Evolutionary conservation across 2,797 vertebrate genomes (phyloP), one percentile per base, ranked within the genome.

Genomic region (Podarcis siculus): DNA sequence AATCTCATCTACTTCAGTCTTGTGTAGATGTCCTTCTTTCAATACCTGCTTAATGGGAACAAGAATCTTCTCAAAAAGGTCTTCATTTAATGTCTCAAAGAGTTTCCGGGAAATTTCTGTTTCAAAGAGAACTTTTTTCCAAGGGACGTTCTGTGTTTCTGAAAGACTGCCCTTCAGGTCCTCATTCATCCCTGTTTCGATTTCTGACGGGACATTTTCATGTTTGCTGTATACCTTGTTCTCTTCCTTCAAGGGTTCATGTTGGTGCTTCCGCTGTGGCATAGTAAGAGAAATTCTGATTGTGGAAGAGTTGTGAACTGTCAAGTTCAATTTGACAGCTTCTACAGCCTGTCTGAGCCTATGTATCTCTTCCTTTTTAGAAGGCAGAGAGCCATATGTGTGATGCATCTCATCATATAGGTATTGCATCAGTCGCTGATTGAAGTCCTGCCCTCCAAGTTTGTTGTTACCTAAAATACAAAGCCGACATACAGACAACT

Each of bases 361-460:
- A 93, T 99, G 98, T 91, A 99, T 97, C 96, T 99, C 99, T 94
- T 98, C 98, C 93, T 99, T 98, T 58, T 97, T 97, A 25, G 97
- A 95, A 1, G 98, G 98, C 1, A 97, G 21, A 58, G 97, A 95
- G 2, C 98, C 98, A 0, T 98, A 98, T 0, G 73, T 96, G 87
- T 97, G 96, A 6, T 58, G 95, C 21, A 98, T 97, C 79, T 95
- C 96, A 86, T 98, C 97, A 5, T 97, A 97, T 5, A 97, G 95
- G 90, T 98, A 97, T 94, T 98, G 98, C 89, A 99, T 96, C 94
- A 99, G 89, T 89, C 98, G 96, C 95, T 99, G 98, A 94, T 98
- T 99, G 96, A 99, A 99, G 95, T 99, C 99, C 86, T 99, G 99
- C 67, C 99, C 99, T 86, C 99, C 99, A 25, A 99, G 97, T 93